These are phyloP conservation scores for Fulica atra DNA, from an alignment of 2,113 vertebrate genomes.

Conservation along the genomic window DNA sequence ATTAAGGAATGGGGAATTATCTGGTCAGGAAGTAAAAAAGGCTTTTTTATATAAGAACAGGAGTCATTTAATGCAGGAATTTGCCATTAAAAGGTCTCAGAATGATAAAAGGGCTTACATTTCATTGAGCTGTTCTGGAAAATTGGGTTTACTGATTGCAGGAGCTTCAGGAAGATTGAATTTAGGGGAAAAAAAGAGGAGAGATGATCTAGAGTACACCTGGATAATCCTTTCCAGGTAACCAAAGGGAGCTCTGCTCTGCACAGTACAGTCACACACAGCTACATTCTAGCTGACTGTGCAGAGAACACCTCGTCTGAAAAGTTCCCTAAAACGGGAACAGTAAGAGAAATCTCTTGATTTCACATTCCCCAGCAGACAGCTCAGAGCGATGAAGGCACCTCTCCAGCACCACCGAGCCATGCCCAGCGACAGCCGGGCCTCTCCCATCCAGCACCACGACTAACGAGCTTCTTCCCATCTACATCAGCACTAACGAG, in stretches of 20 bases:
- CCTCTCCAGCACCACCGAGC: rapidly evolving
- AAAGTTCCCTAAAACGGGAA: not conserved
- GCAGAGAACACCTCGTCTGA: not conserved
- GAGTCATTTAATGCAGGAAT: not conserved
- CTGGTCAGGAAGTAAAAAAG: not conserved
- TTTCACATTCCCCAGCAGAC: not conserved
- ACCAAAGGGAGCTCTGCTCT: not conserved
- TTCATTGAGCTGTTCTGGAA: not conserved
- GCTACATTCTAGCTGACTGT: not conserved
- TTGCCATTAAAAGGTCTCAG: rapidly evolving
- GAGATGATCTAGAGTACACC: not conserved
- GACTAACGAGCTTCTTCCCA: not conserved
- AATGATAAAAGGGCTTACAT: not conserved
- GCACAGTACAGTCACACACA: rapidly evolving
- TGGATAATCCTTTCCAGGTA: not conserved
- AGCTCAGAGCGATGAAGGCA: not conserved
- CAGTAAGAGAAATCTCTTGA: not conserved
- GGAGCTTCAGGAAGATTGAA: not conserved
- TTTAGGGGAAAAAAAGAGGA: not conserved
- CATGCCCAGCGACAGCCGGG: rapidly evolving
- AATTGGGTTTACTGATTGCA: rapidly evolving
- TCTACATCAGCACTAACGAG: rapidly evolving
- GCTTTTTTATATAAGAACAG: not conserved
- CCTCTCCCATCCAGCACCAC: not conserved
- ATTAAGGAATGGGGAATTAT: not conserved